These are phyloP conservation scores for Diplodus puntazzo DNA, from an alignment of 2,797 vertebrate species.

Conservation along the genomic window DNA sequence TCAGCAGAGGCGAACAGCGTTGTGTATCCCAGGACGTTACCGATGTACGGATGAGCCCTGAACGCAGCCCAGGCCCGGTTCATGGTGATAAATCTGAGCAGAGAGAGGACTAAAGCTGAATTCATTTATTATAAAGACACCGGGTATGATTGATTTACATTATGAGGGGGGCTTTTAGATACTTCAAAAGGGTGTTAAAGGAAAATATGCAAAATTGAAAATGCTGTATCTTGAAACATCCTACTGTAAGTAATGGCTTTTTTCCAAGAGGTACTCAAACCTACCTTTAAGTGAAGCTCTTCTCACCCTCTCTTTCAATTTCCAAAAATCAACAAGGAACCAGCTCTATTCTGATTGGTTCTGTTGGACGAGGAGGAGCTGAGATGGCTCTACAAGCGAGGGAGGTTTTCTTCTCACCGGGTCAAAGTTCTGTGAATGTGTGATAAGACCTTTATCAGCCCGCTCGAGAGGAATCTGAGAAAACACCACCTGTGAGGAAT, in stretches of 20 bases:
- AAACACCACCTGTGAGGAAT: slow-evolving; percentile 62
- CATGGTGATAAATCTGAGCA: slow-evolving; percentile 74
- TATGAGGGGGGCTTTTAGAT: background rate
- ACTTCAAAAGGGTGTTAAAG: background rate
- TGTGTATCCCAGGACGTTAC: slow-evolving; percentile 86
- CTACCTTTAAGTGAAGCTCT: slow-evolving; percentile 59
- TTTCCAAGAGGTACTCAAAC: slow-evolving; percentile 16
- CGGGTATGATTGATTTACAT: background rate
- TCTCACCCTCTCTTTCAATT: slow-evolving; percentile 23
- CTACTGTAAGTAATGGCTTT: background rate
- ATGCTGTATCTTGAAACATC: background rate
- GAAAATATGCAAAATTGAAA: background rate
- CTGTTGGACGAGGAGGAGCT: slow-evolving; percentile 29
- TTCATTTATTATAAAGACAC: background rate
- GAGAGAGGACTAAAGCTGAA: background rate
- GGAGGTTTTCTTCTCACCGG: slow-evolving; percentile 49
- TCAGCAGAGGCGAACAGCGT: slow-evolving; percentile 86
- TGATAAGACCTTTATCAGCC: slow-evolving; percentile 80
- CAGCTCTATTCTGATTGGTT: slow-evolving; percentile 52
- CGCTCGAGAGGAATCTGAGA: slow-evolving; percentile 62
- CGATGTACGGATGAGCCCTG: slow-evolving; percentile 84
- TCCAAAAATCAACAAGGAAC: slow-evolving; percentile 29
- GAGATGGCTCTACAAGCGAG: slow-evolving; percentile 25
- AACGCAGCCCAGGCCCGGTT: slow-evolving; percentile 79
- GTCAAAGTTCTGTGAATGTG: slow-evolving; percentile 81